These are phyloP conservation scores for Boloria euphrosyne DNA, from an alignment of 2,888 invertebrate species.

Conservation along the genomic window DNA sequence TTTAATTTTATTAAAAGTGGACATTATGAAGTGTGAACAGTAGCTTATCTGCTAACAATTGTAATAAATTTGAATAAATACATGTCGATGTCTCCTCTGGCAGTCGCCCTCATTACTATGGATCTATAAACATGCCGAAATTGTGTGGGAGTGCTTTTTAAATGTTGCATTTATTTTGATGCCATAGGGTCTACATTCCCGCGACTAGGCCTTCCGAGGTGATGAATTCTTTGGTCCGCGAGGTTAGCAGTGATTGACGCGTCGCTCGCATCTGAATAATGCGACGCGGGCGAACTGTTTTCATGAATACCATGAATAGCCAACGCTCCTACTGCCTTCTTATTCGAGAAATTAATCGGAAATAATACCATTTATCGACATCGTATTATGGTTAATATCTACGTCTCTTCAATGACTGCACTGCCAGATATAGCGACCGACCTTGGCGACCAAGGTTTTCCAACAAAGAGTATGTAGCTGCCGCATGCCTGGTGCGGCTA, in stretches of 20 bases:
- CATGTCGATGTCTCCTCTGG: conserved; percentile 56
- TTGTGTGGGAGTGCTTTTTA: conserved; percentile 22
- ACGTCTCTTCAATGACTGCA: neutral
- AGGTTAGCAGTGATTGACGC: conserved; percentile 63
- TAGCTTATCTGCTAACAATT: conserved; percentile 58
- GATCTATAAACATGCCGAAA: conserved; percentile 50
- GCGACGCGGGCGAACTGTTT: conserved; percentile 50
- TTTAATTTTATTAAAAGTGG: conserved; percentile 27
- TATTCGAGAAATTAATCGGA: conserved; percentile 15
- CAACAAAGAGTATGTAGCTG: conserved; percentile 32
- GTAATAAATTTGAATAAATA: conserved; percentile 72
- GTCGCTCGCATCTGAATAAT: conserved; percentile 57
- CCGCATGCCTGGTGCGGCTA: conserved; percentile 41
- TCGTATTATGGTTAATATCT: neutral
- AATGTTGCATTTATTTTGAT: conserved; percentile 35
- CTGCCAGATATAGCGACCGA: conserved; percentile 29
- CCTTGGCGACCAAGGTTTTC: conserved; percentile 35
- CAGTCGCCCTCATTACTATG: conserved; percentile 65
- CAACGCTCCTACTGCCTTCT: conserved; percentile 38
- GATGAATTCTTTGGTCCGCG: conserved; percentile 46
- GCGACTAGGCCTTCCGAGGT: conserved; percentile 34
- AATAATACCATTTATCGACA: conserved; percentile 6
- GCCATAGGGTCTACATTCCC: conserved; percentile 40
- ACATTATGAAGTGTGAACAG: conserved; percentile 51
- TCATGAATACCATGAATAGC: conserved; percentile 67